Percentiles rank a stretch among this genome's conserved stretches.
phyloP scores from a whole-genome alignment of 2,113 vertebrate species.

The Pterocles gutturalis region DNA sequence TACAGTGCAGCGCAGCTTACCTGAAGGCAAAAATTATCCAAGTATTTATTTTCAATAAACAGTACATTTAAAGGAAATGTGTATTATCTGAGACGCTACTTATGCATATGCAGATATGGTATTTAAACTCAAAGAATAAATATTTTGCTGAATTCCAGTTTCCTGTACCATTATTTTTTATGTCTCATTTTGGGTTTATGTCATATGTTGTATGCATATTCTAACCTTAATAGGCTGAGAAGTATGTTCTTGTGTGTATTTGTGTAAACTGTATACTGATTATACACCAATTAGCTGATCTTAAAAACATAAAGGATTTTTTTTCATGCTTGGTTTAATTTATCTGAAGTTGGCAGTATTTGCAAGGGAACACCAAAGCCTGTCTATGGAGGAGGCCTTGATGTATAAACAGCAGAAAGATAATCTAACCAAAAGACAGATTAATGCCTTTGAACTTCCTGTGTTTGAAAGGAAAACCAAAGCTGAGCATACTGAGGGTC shows the following conservation, averaged over 20 bases:
- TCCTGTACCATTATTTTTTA: constrained; percentile 31
- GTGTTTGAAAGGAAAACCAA: background rate
- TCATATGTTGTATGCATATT: background rate
- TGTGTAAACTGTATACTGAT: constrained; percentile 22
- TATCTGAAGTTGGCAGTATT: constrained; percentile 37
- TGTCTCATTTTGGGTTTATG: background rate
- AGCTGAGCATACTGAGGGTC: background rate
- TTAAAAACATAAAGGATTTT: background rate
- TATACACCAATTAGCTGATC: constrained; percentile 34
- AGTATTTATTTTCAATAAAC: background rate
- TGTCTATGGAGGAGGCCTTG: background rate
- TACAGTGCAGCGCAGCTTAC: background rate
- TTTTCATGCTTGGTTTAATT: background rate
- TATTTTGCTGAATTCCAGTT: constrained; percentile 21
- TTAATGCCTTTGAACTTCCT: background rate
- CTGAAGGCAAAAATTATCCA: background rate
- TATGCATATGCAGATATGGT: background rate
- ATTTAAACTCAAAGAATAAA: constrained; percentile 46
- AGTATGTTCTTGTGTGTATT: constrained; percentile 18
- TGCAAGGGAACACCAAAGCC: constrained; percentile 4
- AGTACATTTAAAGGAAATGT: background rate
- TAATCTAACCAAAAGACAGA: background rate
- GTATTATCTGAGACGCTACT: background rate
- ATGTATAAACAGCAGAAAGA: background rate
- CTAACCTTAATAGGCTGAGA: constrained; percentile 51